phyloP scores from a whole-genome alignment of 2,113 vertebrate species.

The Brachyhypopomus gauderio region DNA sequence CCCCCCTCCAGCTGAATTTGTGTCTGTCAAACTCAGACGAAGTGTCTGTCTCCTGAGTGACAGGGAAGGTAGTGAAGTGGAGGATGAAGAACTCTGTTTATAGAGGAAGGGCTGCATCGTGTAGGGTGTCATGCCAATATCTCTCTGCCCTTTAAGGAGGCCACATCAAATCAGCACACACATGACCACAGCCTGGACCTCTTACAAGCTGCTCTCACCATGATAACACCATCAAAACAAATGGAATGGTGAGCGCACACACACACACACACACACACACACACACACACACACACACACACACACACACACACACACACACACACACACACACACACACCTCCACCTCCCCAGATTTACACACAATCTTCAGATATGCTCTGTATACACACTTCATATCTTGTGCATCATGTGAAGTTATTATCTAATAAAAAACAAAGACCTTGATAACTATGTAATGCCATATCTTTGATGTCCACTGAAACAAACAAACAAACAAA shows the following conservation, averaged over 20 bases:
- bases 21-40: background rate
- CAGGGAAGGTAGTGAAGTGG: no score
- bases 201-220: background rate
- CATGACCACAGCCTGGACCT: constrained; percentile 41
- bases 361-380: no score
- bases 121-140: no score
- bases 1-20: background rate
- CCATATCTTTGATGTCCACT: no score
- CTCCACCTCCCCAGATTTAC: no score
- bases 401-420: no score
- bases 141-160: constrained; percentile 26
- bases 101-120: no score
- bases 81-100: no score
- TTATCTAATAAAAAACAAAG: no score
- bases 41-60: background rate
- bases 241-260: background rate
- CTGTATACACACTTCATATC: no score
- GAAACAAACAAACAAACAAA: no score
- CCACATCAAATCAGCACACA: constrained; percentile 45
- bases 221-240: constrained; percentile 1
- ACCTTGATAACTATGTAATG: no score
- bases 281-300: background rate
- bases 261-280: background rate
- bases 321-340: background rate
- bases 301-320: background rate